Base-by-base conservation (phyloP, 2,113 vertebrate genomes). In the Ptychochromis oligacanthus region DNA sequence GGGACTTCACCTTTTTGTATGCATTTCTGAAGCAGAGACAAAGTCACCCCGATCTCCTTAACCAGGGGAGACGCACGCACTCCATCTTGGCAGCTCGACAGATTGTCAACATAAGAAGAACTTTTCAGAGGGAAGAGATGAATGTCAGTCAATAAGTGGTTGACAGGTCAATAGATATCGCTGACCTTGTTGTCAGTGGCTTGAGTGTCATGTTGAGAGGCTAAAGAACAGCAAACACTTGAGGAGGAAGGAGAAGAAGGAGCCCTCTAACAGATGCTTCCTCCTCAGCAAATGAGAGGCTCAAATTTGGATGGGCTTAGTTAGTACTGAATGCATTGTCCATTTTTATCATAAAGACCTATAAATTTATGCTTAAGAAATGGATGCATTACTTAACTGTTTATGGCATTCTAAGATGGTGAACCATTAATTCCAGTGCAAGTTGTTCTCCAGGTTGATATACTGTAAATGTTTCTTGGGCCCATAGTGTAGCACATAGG, bases 141-240 rank as follows among this genome's bases (percentile, higher is more conserved):
- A 92, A 90, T 90, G 91, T 85, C 87, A 75, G 55, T 93, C 92
- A 91, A 93, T 91, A 90, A 79, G 78, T 36, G 54, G 26, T 34
- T 85, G 89, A 83, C 91, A 86, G 88, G 87, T 93, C 91, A 84
- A 86, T 91, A 84, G 89, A 92, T 92, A 82, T 79, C 10, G 18
- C 79, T 92, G 91, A 92, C 92, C 90, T 87, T 65, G 75, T 83
- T 88, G 85, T 83, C 60, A 80, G 2, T 31, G 70, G 62, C 6
- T 6, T 20, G 22, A 82, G 75, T 60, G 79, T 88, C 82, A 86
- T 22, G 18, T 64, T 84, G 64, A 70, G 75, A 57, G 75, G 75
- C n/a, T 54, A 79, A 52, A 67, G 43, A 81, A 59, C 7, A 6
- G 81, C n/a, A 31, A 49, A 80, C 11, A 4, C 13, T 52, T 14